Conservation (phyloP, 1,140 invertebrate genomes). For the Calosoma granatense region DNA sequence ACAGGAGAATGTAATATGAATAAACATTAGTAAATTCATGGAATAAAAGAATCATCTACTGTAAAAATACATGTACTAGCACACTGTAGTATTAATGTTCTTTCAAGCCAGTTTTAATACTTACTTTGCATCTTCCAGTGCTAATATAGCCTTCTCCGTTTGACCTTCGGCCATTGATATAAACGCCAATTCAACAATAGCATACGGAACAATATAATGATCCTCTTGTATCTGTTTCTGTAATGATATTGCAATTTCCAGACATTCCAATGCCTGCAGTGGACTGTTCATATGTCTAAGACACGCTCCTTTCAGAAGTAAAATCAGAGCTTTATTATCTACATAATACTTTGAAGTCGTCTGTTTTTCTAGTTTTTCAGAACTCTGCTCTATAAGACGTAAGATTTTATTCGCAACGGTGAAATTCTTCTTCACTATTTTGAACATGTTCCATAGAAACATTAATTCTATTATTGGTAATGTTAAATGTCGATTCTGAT, state of each 20-base stretch:
- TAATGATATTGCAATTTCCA: slow-evolving; percentile 54
- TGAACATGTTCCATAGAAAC: slow-evolving; percentile 91
- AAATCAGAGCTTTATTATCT: slow-evolving; percentile 70
- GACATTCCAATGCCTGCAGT: slow-evolving; percentile 65
- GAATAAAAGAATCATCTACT: too few relatives aligned
- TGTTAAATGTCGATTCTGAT: slow-evolving; percentile 61
- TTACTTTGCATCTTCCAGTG: slow-evolving; percentile 78
- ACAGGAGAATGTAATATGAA: neutral
- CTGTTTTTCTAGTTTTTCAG: slow-evolving; percentile 30
- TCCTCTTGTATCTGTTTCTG: slow-evolving; percentile 77
- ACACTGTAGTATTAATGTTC: too few relatives aligned
- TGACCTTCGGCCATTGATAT: slow-evolving; percentile 60
- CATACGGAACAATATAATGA: slow-evolving; percentile 76
- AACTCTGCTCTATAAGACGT: slow-evolving; percentile 56
- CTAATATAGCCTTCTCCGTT: slow-evolving; percentile 52
- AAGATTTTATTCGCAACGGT: slow-evolving; percentile 59
- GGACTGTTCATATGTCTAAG: slow-evolving; percentile 61
- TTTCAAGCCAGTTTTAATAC: slow-evolving; percentile 19
- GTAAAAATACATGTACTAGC: neutral
- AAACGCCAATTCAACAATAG: slow-evolving; percentile 75
- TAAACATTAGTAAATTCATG: neutral
- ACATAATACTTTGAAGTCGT: slow-evolving; percentile 46
- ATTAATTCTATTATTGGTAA: slow-evolving; percentile 81
- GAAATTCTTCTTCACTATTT: slow-evolving; percentile 64
- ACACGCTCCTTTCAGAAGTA: slow-evolving; percentile 76